Evolutionary conservation across 2,888 invertebrate genomes (phyloP).

Genomic region (Brachyptera risi): DNA sequence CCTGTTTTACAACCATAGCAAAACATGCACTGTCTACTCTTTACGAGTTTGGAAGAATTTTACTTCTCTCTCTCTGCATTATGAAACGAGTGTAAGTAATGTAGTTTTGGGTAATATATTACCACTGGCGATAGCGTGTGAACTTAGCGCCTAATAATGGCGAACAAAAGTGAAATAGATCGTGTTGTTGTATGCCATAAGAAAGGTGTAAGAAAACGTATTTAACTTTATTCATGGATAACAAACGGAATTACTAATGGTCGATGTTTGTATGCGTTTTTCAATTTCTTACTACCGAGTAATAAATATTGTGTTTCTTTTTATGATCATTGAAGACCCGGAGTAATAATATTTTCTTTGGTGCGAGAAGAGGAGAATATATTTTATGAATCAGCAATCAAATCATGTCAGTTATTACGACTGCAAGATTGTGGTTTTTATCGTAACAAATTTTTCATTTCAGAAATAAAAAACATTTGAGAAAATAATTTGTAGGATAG

Average conservation of each 20-base stretch:
- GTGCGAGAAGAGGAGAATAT: no score
- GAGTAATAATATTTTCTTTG: background rate
- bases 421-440: no score
- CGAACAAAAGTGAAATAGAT: background rate
- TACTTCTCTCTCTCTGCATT: background rate
- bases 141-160: background rate
- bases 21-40: no score
- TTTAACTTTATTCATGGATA: conserved; percentile 8
- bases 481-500: no score
- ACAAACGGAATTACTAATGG: conserved; percentile 4
- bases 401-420: no score
- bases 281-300: conserved; percentile 27
- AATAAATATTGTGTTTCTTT: conserved; percentile 26
- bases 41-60: no score
- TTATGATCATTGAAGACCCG: conserved; percentile 14
- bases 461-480: no score
- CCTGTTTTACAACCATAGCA: background rate
- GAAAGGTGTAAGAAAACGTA: conserved; percentile 1
- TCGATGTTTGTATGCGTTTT: conserved; percentile 24
- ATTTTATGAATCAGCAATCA: no score
- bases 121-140: background rate
- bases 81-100: background rate
- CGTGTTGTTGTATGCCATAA: background rate
- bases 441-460: no score
- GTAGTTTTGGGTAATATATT: background rate